Evolutionary conservation across 2,888 invertebrate genomes (phyloP).

Genomic region (Zaprionus bogoriensis): DNA sequence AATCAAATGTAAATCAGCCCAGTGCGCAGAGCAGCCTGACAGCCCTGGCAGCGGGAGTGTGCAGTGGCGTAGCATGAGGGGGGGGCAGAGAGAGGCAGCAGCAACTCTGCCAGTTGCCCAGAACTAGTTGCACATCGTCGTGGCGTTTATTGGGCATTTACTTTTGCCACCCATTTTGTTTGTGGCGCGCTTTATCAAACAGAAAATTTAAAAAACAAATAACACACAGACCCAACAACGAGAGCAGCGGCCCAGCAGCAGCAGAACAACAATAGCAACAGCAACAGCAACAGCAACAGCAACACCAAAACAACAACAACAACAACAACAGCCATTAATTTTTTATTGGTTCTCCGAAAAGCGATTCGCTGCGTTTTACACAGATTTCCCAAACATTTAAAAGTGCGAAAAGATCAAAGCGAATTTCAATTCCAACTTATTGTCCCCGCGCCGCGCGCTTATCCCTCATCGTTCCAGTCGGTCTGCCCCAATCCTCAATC

Average conservation of each 20-base stretch:
- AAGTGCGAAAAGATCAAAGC: constrained; percentile 78
- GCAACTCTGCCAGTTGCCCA: constrained; percentile 45
- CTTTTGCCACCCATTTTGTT: constrained; percentile 75
- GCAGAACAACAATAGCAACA: constrained; percentile 36
- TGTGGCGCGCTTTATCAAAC: constrained; percentile 74
- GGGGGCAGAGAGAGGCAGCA: background rate
- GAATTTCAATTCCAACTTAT: constrained; percentile 73
- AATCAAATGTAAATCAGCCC: constrained; percentile 72
- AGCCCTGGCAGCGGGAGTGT: constrained; percentile 4
- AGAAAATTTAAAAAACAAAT: constrained; percentile 77
- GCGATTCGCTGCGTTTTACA: constrained; percentile 72
- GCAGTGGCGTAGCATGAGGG: background rate
- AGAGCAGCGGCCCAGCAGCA: constrained; percentile 13
- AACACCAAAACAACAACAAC: no score
- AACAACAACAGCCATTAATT: constrained; percentile 65
- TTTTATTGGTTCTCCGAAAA: constrained; percentile 77
- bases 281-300: constrained; percentile 30
- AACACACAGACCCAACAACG: constrained; percentile 43
- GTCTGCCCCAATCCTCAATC: background rate
- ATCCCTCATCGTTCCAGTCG: constrained; percentile 27
- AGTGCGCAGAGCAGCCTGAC: constrained; percentile 13
- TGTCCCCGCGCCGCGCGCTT: constrained; percentile 50
- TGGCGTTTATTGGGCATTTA: constrained; percentile 48
- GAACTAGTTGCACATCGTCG: constrained; percentile 72
- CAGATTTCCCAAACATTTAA: constrained; percentile 77